These are phyloP conservation scores for Pachydiplax longipennis DNA, from an alignment of 2,888 invertebrate species.

Conservation along the genomic window DNA sequence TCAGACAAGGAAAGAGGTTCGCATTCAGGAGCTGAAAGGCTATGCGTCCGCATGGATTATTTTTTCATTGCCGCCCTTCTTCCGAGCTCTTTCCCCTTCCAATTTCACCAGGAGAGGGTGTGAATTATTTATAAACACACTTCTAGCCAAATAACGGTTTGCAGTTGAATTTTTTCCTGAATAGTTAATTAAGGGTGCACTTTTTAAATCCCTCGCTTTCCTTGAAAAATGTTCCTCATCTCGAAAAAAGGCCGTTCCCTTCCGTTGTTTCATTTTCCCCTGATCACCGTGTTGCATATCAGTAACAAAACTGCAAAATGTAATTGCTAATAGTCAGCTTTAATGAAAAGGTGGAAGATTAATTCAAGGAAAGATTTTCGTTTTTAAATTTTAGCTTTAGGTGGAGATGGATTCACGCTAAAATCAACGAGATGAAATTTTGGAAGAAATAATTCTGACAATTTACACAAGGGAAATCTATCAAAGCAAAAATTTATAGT, in stretches of 20 bases:
- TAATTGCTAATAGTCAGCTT: too few relatives aligned
- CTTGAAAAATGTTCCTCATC: background rate
- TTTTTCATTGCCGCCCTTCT: background rate
- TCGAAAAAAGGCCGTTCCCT: background rate
- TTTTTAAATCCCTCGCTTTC: background rate
- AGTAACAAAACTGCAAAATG: too few relatives aligned
- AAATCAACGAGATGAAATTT: too few relatives aligned
- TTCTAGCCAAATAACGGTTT: background rate
- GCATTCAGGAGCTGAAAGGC: background rate
- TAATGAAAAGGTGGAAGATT: too few relatives aligned
- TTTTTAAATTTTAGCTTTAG: too few relatives aligned
- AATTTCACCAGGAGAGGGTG: background rate
- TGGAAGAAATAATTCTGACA: too few relatives aligned
- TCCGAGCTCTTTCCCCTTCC: background rate
- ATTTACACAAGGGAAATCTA: too few relatives aligned
- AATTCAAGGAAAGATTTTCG: too few relatives aligned
- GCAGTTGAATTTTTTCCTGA: background rate
- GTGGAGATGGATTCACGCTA: too few relatives aligned
- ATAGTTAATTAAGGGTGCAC: background rate
- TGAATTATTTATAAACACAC: background rate
- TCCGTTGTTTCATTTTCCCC: background rate
- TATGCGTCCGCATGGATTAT: background rate
- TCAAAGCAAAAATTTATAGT: too few relatives aligned
- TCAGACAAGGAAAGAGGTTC: background rate
- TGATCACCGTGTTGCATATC: too few relatives aligned